Evolutionary conservation across 2,113 vertebrate species (phyloP).

Genomic region (Chaetodon trifascialis): DNA sequence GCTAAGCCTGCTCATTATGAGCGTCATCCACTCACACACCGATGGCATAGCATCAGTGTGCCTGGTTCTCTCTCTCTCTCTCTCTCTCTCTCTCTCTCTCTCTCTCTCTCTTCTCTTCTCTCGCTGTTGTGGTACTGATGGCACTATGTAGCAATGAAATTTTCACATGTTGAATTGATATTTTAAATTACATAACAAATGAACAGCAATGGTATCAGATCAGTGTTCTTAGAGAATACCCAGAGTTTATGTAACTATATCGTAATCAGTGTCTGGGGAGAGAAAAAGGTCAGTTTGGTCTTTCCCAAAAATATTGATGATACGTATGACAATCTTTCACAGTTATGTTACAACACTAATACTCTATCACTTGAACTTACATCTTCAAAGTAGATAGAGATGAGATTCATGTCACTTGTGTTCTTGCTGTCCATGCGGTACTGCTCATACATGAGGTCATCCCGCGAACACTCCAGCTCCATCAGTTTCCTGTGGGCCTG

Average conservation of each 20-base stretch:
- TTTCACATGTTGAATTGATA: not conserved
- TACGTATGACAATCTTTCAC: not conserved
- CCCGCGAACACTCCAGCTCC: conserved; percentile 96
- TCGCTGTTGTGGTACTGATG: not conserved
- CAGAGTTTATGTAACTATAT: not conserved
- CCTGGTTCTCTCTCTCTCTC: not conserved
- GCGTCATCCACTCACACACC: too few species aligned
- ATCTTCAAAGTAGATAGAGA: conserved; percentile 92
- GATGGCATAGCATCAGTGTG: too few species aligned
- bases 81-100: too few species aligned
- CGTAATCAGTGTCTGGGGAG: too few species aligned
- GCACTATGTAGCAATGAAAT: not conserved
- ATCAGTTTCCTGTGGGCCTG: conserved; percentile 95
- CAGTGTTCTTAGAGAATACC: not conserved
- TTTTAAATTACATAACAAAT: not conserved
- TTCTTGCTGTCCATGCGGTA: conserved; percentile 97
- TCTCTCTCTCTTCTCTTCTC: too few species aligned
- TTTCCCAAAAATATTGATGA: not conserved
- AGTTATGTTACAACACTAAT: not conserved
- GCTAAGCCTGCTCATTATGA: too few species aligned
- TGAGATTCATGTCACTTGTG: conserved; percentile 93
- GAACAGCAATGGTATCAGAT: not conserved
- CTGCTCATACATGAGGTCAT: conserved; percentile 97
- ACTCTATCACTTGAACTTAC: conserved; percentile 45
- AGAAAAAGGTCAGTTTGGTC: not conserved